Percentiles rank a stretch among this genome's conserved stretches.
phyloP scores from a whole-genome alignment of 1,140 invertebrate genomes.

The Heliconius congener region DNA sequence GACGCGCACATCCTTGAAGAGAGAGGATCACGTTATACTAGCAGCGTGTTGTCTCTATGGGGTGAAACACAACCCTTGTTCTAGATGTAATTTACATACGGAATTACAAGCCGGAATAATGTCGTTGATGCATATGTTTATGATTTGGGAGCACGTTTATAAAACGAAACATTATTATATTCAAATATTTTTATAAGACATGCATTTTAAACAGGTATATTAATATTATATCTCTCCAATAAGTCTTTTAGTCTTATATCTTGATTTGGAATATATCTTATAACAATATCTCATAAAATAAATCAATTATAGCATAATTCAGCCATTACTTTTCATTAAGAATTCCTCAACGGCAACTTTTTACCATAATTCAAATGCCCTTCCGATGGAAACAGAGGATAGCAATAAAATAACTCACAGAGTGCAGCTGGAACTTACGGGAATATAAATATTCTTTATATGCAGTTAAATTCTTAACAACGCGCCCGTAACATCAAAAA shows the following conservation, averaged over 20 bases:
- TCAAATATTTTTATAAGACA: background rate
- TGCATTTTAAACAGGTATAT: background rate
- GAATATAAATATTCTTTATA: constrained; percentile 79
- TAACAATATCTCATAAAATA: background rate
- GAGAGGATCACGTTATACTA: constrained; percentile 44
- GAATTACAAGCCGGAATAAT: constrained; percentile 73
- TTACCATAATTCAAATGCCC: constrained; percentile 58
- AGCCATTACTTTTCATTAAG: constrained; percentile 60
- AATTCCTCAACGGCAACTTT: constrained; percentile 36
- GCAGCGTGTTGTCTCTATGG: constrained; percentile 58
- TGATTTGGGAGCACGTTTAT: constrained; percentile 39
- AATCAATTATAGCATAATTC: background rate
- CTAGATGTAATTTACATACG: constrained; percentile 78
- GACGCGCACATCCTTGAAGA: constrained; percentile 6
- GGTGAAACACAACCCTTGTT: constrained; percentile 70
- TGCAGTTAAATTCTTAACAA: constrained; percentile 76
- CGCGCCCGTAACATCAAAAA: constrained; percentile 65
- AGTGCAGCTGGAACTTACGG: constrained; percentile 66
- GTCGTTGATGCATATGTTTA: constrained; percentile 68
- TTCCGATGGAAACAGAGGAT: constrained; percentile 56
- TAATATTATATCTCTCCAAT: background rate
- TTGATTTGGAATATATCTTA: background rate
- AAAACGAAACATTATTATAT: constrained; percentile 26
- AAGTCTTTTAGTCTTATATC: background rate
- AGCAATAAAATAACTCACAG: constrained; percentile 72